These are phyloP conservation scores for Drosophila hydei DNA, from an alignment of 1,140 invertebrate species.

Conservation along the genomic window DNA sequence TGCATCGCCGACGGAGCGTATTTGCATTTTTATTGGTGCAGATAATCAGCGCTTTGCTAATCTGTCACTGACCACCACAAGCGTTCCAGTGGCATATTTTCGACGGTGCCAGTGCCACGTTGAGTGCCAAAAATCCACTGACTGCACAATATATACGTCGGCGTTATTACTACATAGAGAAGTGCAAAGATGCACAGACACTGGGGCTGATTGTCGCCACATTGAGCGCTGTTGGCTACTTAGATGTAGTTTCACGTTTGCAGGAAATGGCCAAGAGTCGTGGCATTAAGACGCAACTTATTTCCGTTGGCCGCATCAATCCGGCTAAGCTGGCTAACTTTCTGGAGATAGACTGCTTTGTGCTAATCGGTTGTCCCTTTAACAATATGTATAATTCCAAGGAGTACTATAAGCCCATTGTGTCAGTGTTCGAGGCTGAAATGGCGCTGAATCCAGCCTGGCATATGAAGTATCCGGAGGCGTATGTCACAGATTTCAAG, in stretches of 20 bases:
- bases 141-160: constrained; percentile 88
- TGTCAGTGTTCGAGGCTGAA: constrained; percentile 97
- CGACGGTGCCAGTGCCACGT: constrained; percentile 46
- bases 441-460: constrained; percentile 90
- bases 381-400: constrained; percentile 92
- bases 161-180: constrained; percentile 93
- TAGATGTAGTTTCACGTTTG: constrained; percentile 90
- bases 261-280: constrained; percentile 89
- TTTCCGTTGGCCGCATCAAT: constrained; percentile 96
- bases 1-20: constrained; percentile 56
- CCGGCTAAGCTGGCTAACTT: constrained; percentile 95
- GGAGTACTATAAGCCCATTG: constrained; percentile 95
- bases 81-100: constrained; percentile 82
- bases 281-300: constrained; percentile 94
- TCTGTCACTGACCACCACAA: constrained; percentile 84
- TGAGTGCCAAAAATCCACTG: constrained; percentile 67
- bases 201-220: constrained; percentile 96
- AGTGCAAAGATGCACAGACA: constrained; percentile 93
- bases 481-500: constrained; percentile 91
- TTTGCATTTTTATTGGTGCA: constrained; percentile 84
- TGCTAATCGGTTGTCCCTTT: constrained; percentile 95
- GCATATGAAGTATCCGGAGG: constrained; percentile 86
- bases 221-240: constrained; percentile 91
- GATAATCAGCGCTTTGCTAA: constrained; percentile 85
- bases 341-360: constrained; percentile 94